Percentiles rank a stretch among this genome's conserved stretches.
Evolutionary conservation across 2,113 vertebrate species (phyloP).

Genomic region (Probosciger aterrimus): DNA sequence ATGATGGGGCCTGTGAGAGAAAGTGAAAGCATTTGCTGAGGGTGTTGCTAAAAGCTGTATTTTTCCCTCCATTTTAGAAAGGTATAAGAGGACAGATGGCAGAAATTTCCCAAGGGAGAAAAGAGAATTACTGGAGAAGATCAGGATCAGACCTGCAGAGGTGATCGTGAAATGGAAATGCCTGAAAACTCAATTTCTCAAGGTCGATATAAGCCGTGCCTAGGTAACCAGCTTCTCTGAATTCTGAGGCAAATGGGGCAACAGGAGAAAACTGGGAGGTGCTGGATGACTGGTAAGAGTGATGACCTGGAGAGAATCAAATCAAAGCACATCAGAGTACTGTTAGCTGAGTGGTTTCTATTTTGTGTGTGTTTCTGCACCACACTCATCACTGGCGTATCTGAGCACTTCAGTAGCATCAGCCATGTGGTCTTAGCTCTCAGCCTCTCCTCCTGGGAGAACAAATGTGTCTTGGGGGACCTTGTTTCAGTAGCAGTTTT

Average conservation of each 20-base stretch:
- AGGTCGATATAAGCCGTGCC: slow-evolving; percentile 5
- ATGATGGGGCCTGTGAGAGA: slow-evolving; percentile 29
- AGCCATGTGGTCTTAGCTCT: not conserved
- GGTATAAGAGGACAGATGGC: slow-evolving; percentile 45
- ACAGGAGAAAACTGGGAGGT: not conserved
- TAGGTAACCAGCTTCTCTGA: not conserved
- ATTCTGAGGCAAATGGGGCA: not conserved
- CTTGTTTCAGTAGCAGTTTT: not conserved
- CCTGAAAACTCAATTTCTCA: slow-evolving; percentile 61
- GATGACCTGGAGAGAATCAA: not conserved
- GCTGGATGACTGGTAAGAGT: not conserved
- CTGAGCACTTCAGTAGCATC: not conserved
- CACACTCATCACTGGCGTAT: not conserved
- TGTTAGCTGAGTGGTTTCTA: not conserved
- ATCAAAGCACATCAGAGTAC: not conserved
- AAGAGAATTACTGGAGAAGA: slow-evolving; percentile 57
- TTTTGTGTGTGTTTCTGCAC: not conserved
- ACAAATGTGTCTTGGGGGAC: not conserved
- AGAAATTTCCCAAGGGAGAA: slow-evolving; percentile 65
- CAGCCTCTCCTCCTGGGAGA: not conserved
- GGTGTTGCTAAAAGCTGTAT: slow-evolving; percentile 26
- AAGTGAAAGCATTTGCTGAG: slow-evolving; percentile 16
- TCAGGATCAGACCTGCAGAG: slow-evolving; percentile 60
- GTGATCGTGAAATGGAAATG: slow-evolving; percentile 57
- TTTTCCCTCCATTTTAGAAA: slow-evolving; percentile 24